These are phyloP conservation scores for Stegodyphus mimosarum DNA, from an alignment of 1,140 invertebrate genomes.

Conservation along the genomic window DNA sequence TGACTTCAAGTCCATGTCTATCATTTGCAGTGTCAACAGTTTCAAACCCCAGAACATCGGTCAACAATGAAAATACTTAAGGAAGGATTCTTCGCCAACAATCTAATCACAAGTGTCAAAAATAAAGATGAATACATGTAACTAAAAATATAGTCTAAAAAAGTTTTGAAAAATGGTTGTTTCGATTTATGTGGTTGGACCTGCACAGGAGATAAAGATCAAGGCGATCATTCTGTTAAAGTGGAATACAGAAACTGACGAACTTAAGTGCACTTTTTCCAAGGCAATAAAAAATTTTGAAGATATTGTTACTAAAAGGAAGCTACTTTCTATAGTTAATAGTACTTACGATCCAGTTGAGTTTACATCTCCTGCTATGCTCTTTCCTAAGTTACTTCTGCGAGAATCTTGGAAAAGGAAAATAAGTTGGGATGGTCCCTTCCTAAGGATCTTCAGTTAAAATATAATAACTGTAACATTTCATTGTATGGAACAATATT, in stretches of 20 bases:
- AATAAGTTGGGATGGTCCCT: not conserved
- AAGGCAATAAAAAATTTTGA: not conserved
- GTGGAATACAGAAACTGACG: conserved; percentile 5
- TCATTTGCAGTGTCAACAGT: not conserved
- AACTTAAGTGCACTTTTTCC: not conserved
- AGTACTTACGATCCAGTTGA: conserved; percentile 27
- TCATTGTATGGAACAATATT: too few species aligned
- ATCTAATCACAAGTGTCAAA: not conserved
- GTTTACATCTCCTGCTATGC: conserved; percentile 1
- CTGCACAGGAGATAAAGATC: not conserved
- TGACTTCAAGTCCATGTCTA: not conserved
- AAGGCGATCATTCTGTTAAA: conserved; percentile 1
- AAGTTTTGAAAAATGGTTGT: not conserved
- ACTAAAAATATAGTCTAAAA: not conserved
- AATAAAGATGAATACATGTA: not conserved
- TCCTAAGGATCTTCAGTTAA: too few species aligned
- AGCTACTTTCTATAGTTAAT: not conserved
- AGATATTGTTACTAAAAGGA: not conserved
- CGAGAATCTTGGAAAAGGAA: conserved; percentile 20
- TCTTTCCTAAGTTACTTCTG: conserved; percentile 5
- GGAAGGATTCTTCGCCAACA: conserved; percentile 5
- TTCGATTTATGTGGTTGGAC: conserved; percentile 2
- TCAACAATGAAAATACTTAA: not conserved
- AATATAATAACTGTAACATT: too few species aligned
- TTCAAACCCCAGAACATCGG: not conserved